These are phyloP conservation scores for Oopsacas minuta DNA, from an alignment of 37 sponge, comb jelly and placozoan species.

Conservation along the genomic window DNA sequence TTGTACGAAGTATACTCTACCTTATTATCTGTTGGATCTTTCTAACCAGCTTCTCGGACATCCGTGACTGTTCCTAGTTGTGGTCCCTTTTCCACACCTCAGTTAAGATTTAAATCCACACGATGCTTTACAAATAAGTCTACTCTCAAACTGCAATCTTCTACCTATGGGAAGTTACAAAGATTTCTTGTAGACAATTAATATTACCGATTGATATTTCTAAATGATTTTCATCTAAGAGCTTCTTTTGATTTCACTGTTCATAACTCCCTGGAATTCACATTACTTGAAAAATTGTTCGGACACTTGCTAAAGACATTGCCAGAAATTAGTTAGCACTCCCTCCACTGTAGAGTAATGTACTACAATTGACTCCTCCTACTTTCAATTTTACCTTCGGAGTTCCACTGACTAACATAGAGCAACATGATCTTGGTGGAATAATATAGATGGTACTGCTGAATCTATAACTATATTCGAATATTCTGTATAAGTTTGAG, in stretches of 20 bases:
- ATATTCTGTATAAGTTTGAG: not conserved
- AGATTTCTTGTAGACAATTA: not conserved
- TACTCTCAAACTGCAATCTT: not conserved
- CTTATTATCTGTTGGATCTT: not conserved
- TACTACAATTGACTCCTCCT: not conserved
- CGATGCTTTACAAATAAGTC: not conserved
- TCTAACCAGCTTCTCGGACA: not conserved
- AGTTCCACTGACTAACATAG: not conserved
- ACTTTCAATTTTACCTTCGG: not conserved
- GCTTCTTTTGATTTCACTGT: not conserved
- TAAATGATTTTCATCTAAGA: not conserved
- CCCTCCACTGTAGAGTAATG: not conserved
- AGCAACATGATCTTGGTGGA: not conserved
- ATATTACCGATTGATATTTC: not conserved
- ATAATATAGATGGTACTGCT: not conserved
- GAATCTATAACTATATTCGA: not conserved
- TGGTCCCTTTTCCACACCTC: not conserved
- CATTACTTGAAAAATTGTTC: not conserved
- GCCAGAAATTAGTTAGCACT: not conserved
- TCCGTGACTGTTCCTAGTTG: not conserved
- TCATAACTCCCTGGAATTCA: not conserved
- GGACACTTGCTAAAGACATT: not conserved
- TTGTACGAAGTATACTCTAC: not conserved
- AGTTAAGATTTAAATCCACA: not conserved
- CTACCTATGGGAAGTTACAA: conserved; percentile 1